A percentile compares a stretch with the other conserved stretches of the same genome.
These are phyloP conservation scores for Etia nguti DNA, from an alignment of 2,113 vertebrate genomes.

Conservation along the genomic window DNA sequence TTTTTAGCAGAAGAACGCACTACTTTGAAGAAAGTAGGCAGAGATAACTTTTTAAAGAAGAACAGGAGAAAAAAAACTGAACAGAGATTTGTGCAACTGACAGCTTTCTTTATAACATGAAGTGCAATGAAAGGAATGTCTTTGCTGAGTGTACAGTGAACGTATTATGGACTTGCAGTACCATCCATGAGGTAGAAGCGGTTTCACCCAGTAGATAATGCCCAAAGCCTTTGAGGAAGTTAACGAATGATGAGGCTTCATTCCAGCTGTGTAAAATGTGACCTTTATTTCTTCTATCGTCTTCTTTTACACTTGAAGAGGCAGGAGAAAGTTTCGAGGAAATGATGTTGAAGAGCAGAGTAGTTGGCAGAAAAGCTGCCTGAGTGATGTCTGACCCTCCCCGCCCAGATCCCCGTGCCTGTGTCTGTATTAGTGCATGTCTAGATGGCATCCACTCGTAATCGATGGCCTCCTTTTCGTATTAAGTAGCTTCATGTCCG, in stretches of 20 bases:
- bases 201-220: not conserved
- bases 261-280: conserved; percentile 10
- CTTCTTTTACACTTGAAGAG: conserved; percentile 31
- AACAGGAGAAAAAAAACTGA: not conserved
- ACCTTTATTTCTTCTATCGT: not conserved
- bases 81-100: conserved; percentile 2
- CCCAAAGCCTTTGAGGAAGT: not conserved
- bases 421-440: conserved; percentile 34
- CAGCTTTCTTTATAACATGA: not conserved
- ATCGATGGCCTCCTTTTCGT: not conserved
- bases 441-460: conserved; percentile 19
- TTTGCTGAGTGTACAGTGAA: not conserved
- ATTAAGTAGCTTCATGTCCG: not conserved
- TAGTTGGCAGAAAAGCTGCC: not conserved
- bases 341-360: not conserved
- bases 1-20: not conserved
- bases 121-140: conserved; percentile 44
- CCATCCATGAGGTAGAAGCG: not conserved
- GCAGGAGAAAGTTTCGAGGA: not conserved
- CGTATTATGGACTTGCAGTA: not conserved
- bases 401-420: not conserved
- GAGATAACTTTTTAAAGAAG: conserved; percentile 2
- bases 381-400: not conserved
- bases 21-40: not conserved
- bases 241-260: not conserved